Evolutionary conservation across 2,113 vertebrate species (phyloP).

Genomic region (Ophiodon elongatus): DNA sequence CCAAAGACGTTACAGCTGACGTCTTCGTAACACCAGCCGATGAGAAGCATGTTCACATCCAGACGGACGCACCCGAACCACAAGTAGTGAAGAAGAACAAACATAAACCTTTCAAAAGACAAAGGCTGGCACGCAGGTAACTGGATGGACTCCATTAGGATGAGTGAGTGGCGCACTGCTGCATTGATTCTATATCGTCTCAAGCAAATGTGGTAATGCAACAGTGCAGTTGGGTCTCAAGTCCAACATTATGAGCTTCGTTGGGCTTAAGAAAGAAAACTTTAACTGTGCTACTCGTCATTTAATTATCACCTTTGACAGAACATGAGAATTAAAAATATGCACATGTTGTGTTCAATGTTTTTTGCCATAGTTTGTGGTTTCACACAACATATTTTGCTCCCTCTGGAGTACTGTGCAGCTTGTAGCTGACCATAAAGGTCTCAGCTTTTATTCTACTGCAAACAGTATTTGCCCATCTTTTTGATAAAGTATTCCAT

Average conservation of each 20-base stretch:
- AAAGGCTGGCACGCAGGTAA: slow-evolving; percentile 80
- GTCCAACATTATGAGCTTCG: neutral
- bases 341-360: neutral
- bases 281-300: neutral
- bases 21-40: slow-evolving; percentile 90
- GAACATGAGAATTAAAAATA: neutral
- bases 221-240: neutral
- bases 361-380: slow-evolving; percentile 3
- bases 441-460: neutral
- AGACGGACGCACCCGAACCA: slow-evolving; percentile 84
- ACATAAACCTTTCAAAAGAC: slow-evolving; percentile 89
- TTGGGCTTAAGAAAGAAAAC: neutral
- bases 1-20: slow-evolving; percentile 88
- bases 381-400: neutral
- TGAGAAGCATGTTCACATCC: slow-evolving; percentile 86
- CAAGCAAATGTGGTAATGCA: neutral
- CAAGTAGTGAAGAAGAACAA: slow-evolving; percentile 87
- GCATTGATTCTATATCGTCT: neutral
- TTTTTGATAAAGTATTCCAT: slow-evolving; percentile 31
- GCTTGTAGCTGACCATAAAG: neutral
- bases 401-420: neutral
- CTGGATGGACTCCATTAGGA: slow-evolving; percentile 23
- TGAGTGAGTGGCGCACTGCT: neutral
- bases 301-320: neutral
- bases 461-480: neutral